Conservation (phyloP, 2,113 vertebrate genomes). For the Phalacrocorax carbo region DNA sequence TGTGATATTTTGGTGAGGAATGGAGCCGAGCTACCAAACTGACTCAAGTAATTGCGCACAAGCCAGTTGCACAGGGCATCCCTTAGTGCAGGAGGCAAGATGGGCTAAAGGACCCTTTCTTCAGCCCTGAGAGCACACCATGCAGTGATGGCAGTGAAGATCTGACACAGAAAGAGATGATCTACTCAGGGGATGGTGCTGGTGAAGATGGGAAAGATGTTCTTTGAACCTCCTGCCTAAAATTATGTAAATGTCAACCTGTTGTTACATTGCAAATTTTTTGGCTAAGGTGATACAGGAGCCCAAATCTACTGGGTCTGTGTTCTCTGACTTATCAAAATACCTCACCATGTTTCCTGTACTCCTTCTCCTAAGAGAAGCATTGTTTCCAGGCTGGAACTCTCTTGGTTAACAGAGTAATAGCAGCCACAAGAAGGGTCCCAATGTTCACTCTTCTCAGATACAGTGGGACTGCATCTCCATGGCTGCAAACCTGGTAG, state of each 20-base stretch:
- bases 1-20: not conserved
- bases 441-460: not conserved
- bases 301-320: not conserved
- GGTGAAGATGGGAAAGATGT: not conserved
- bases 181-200: not conserved
- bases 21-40: not conserved
- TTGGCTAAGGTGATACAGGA: not conserved
- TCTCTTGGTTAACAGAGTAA: not conserved
- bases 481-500: fast-evolving
- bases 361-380: not conserved
- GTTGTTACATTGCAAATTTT: not conserved
- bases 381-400: not conserved
- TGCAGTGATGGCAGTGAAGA: not conserved
- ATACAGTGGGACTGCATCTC: fast-evolving
- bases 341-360: not conserved
- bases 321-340: not conserved
- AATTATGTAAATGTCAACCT: not conserved
- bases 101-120: not conserved
- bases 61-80: not conserved
- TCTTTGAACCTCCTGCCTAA: not conserved
- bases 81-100: not conserved
- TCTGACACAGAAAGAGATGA: not conserved
- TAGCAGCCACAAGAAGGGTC: not conserved
- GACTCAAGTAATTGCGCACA: not conserved
- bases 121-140: not conserved